Base-by-base conservation (phyloP, 30 jellyfish, hydroid and myxozoan species). In the Haliclystus octoradiatus region DNA sequence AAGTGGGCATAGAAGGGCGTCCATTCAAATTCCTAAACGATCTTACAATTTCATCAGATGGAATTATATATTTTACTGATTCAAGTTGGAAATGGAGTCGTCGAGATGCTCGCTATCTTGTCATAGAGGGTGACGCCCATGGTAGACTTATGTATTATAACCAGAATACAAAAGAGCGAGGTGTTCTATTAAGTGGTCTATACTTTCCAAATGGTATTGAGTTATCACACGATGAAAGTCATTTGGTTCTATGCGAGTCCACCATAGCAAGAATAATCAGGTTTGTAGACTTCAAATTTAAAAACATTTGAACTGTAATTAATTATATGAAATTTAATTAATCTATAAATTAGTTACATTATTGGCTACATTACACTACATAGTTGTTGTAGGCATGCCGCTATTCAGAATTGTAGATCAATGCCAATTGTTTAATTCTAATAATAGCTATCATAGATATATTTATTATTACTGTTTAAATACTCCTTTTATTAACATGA, bases 221-320 rank as follows among this genome's bases (percentile, higher is more conserved):
- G 25, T 66, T 89, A 66, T 89, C 98, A 2, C 97, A 92, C 9
- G 97, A 87, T 71, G 97, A 87, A 51, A 93, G 78, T 61, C 80
- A 76, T 66, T 81, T 87, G 19, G 69, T 87, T 51, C 71, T 87
- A 19, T 79, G 90, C 28, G 97, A 87, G 60, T 79, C 97, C 15
- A 81, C 93, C 68, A 89, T 90, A 2, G 81, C 92, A 3, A 77
- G 97, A 30, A 75, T 87, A 27, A 71, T 87, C 50, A 75, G 97
- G 97, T 87, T 71, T 5, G 57, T n/a, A n/a, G n/a, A n/a, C n/a
- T n/a, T n/a, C n/a, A n/a, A n/a, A n/a, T n/a, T n/a, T n/a, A n/a
- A n/a, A n/a, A n/a, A n/a, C n/a, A n/a, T n/a, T n/a, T n/a, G n/a
- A n/a, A n/a, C n/a, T n/a, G n/a, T n/a, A n/a, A n/a, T n/a, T n/a